Evolutionary conservation across 2,797 vertebrate species (phyloP), one percentile per base, ranked within the genome.

Genomic region (Enteromius fasciolatus): DNA sequence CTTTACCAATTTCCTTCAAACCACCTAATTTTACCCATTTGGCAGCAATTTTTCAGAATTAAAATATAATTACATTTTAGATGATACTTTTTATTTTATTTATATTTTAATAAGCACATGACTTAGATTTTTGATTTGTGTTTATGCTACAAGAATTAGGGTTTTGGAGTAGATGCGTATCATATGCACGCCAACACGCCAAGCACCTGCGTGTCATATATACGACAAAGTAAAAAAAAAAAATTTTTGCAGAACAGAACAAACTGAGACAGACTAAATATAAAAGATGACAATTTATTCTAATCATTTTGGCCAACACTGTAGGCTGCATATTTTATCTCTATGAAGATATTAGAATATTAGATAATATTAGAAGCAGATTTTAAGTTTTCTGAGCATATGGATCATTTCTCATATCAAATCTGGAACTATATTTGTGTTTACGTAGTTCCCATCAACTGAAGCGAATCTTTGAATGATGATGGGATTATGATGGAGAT

Each of bases 401-500:
- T 54, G 72, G 28, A 54, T 17, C 1, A 41, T 80, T 31, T 63
- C 15, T 63, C 72, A n/a, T 64, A 18, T 76, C 31, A 39, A 52
- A 46, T 83, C 7, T 48, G 36, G 25, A 54, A 20, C 36, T 46
- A 59, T 79, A 54, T 73, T 59, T 73, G 23, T 57, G 52, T 83
- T 39, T 5, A 31, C 23, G 23, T 48, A 57, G 23, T 73, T 81
- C 25, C 44, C 39, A 78, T 70, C 79, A 84, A 84, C 36, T 80
- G 33, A 76, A 82, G 72, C 54, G 66, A 64, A 73, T 80, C 78
- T 74, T 61, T 78, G 17, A 78, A 82, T 78, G 77, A 83, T 73
- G 50, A 85, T 48, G 36, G 59, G 63, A 78, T 74, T 78, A 87
- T 78, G 78, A 66, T 80, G 63, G 76, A 85, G 52, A 85, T 81